Conservation (phyloP, 1,140 invertebrate species). For the Caenorhabditis inopinata region DNA sequence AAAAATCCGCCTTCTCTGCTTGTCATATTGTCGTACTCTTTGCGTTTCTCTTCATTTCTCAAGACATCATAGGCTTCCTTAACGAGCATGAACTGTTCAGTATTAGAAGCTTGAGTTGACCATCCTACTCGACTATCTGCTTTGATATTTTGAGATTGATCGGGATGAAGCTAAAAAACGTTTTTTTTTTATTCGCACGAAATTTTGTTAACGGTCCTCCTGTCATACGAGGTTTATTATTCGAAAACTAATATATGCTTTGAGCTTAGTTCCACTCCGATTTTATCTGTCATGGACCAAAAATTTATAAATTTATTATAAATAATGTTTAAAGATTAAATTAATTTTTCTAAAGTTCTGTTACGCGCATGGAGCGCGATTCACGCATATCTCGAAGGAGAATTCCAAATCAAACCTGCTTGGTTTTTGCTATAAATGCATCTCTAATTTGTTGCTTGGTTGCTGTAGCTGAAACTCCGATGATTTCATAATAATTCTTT, state of each 20-base stretch:
- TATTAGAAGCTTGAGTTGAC: not conserved
- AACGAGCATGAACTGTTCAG: conserved; percentile 13
- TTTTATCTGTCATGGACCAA: no score
- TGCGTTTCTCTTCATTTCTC: conserved; percentile 22
- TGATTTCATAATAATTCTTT: conserved; percentile 18
- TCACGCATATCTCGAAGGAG: no score
- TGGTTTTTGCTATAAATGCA: conserved; percentile 2
- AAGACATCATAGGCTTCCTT: conserved; percentile 30
- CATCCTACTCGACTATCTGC: not conserved
- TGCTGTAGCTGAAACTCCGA: not conserved
- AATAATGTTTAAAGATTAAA: no score
- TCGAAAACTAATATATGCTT: no score
- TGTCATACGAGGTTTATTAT: no score
- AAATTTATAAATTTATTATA: no score
- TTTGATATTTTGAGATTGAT: not conserved
- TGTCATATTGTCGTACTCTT: not conserved
- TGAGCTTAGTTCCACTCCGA: no score
- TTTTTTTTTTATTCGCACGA: not conserved
- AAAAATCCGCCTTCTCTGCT: conserved; percentile 15
- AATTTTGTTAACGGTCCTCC: no score
- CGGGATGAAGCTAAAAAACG: not conserved
- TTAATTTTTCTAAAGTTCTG: no score
- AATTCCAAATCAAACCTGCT: not conserved
- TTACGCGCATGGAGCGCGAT: no score
- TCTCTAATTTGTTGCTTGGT: not conserved